Evolutionary conservation across 2,797 vertebrate genomes (phyloP).

Genomic region (Bryconaethiops microstoma): DNA sequence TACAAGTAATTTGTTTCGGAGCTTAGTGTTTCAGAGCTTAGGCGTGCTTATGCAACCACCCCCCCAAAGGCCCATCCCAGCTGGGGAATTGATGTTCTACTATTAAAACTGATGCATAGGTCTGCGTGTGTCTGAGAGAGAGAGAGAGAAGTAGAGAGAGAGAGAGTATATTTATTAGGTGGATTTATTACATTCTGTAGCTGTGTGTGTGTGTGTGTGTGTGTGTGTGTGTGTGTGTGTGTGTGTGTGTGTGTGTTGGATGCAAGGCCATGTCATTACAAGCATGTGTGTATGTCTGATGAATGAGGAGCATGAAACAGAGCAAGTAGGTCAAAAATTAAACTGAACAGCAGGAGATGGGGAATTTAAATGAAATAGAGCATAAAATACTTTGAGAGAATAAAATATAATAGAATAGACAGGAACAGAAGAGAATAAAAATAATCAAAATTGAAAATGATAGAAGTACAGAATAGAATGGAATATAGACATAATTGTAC

Average conservation of each 20-base stretch:
- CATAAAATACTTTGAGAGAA: background rate
- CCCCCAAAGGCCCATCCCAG: background rate
- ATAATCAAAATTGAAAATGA: background rate
- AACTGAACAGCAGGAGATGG: background rate
- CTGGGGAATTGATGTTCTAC: slow-evolving; percentile 1
- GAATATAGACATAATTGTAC: too few species aligned
- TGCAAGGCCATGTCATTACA: slow-evolving; percentile 3
- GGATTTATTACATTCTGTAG: slow-evolving; percentile 45
- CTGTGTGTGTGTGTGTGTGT: background rate
- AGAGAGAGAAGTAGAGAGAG: slow-evolving; percentile 41
- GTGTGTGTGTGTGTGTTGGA: background rate
- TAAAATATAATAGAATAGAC: background rate
- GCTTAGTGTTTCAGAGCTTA: slow-evolving; percentile 1
- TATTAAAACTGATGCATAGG: background rate
- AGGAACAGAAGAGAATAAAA: background rate
- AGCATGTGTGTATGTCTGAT: slow-evolving; percentile 15
- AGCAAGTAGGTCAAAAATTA: slow-evolving; percentile 44
- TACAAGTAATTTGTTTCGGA: slow-evolving; percentile 23
- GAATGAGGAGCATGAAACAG: slow-evolving; percentile 15
- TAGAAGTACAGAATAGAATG: background rate
- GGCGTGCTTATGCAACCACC: background rate
- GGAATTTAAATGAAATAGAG: background rate
- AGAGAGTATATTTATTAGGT: slow-evolving; percentile 38
- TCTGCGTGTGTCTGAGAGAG: slow-evolving; percentile 37
- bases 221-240: slow-evolving; percentile 12